These are phyloP conservation scores for Apamea epomidion DNA, from an alignment of 2,888 invertebrate genomes.

Conservation along the genomic window DNA sequence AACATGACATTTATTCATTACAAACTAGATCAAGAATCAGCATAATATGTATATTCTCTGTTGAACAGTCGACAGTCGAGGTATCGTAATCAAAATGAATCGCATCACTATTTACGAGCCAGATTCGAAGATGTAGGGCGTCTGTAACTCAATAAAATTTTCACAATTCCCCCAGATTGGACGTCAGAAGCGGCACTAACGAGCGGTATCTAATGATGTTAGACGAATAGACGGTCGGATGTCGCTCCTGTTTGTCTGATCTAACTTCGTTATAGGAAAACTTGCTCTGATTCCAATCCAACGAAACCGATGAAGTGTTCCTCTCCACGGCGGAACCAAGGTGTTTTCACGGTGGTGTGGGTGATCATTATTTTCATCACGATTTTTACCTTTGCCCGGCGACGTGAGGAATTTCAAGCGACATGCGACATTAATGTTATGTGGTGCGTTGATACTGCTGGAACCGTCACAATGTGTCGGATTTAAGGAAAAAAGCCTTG, in stretches of 20 bases:
- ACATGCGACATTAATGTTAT: constrained; percentile 39
- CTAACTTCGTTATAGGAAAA: constrained; percentile 79
- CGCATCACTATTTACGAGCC: constrained; percentile 51
- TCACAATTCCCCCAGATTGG: constrained; percentile 70
- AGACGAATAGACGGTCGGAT: constrained; percentile 71
- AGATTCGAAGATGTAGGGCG: constrained; percentile 50
- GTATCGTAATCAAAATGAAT: constrained; percentile 41
- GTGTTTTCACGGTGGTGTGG: constrained; percentile 39
- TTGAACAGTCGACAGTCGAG: constrained; percentile 51
- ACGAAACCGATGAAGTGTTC: constrained; percentile 67
- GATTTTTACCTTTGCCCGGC: constrained; percentile 42
- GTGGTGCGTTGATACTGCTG: constrained; percentile 14
- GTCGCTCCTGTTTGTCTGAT: constrained; percentile 77
- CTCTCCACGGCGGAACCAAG: constrained; percentile 32
- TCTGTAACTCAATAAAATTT: constrained; percentile 69
- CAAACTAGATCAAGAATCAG: constrained; percentile 42
- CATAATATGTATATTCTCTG: constrained; percentile 32
- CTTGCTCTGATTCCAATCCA: constrained; percentile 68
- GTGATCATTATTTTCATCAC: constrained; percentile 57
- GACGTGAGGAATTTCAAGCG: constrained; percentile 43
- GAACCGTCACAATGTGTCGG: not conserved
- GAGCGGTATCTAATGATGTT: constrained; percentile 75
- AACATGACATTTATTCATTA: constrained; percentile 13
- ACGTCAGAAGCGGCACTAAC: constrained; percentile 72
- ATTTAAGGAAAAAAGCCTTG: not conserved